Evolutionary conservation across 2,797 vertebrate genomes (phyloP).

Genomic region (Rhynchonycteris naso): DNA sequence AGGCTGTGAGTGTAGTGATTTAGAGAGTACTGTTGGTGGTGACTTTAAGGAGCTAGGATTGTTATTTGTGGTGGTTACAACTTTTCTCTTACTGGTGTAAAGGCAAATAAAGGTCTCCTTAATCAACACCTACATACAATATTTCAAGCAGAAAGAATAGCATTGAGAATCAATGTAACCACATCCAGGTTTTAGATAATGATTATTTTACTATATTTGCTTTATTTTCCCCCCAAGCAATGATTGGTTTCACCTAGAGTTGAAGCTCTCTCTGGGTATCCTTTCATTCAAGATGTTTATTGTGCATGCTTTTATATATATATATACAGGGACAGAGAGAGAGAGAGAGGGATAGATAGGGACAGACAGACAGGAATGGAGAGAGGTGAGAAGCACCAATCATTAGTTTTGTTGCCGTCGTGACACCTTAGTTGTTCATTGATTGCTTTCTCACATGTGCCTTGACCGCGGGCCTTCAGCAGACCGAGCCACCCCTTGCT

Average conservation of each 20-base stretch:
- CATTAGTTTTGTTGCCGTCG: too few species aligned
- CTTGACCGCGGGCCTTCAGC: too few species aligned
- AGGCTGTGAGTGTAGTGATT: background rate
- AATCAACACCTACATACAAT: background rate
- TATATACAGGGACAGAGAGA: too few species aligned
- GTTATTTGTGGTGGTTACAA: background rate
- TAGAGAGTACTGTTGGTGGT: background rate
- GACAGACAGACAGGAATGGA: too few species aligned
- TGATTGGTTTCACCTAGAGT: background rate
- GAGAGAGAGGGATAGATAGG: too few species aligned
- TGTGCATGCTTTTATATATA: background rate
- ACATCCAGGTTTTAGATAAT: background rate
- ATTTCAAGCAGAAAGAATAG: background rate
- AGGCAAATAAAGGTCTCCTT: background rate
- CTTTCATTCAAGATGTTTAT: background rate
- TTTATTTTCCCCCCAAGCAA: background rate
- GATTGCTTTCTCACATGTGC: too few species aligned
- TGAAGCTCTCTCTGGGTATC: background rate
- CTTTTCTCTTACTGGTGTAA: background rate
- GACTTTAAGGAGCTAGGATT: background rate
- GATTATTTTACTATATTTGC: background rate
- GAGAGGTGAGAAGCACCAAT: too few species aligned
- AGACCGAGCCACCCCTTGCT: too few species aligned
- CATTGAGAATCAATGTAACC: background rate
- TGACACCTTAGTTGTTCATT: too few species aligned